Evolutionary conservation across 1,140 invertebrate species (phyloP).

Genomic region (Anastrepha ludens): DNA sequence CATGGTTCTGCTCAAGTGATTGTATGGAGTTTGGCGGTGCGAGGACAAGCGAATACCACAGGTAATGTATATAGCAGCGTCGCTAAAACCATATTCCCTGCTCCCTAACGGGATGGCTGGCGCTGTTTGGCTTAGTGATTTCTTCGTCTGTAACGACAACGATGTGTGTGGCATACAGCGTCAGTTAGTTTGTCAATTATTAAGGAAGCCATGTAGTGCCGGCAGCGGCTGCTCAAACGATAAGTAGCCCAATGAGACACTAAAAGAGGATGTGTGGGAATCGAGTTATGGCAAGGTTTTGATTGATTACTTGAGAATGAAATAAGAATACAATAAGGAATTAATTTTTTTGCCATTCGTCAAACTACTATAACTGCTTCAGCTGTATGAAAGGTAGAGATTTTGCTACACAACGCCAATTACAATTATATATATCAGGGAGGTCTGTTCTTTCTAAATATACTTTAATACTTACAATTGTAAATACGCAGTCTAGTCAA

Average conservation of each 20-base stretch:
- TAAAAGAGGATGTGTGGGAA: background rate
- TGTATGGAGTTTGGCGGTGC: background rate
- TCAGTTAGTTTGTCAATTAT: slow-evolving; percentile 24
- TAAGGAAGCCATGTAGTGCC: slow-evolving; percentile 41
- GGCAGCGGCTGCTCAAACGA: background rate
- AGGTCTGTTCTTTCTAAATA: too few relatives aligned
- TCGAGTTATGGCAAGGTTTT: background rate
- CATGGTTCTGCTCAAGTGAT: slow-evolving; percentile 41
- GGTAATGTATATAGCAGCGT: background rate
- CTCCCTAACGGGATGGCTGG: slow-evolving; percentile 1
- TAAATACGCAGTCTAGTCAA: too few relatives aligned
- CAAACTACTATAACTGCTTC: too few relatives aligned
- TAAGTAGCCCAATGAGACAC: slow-evolving; percentile 32
- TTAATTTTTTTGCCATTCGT: too few relatives aligned
- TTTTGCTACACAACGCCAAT: too few relatives aligned
- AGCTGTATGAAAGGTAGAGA: too few relatives aligned
- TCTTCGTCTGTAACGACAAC: slow-evolving; percentile 9
- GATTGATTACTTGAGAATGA: background rate
- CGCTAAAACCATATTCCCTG: background rate
- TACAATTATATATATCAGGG: too few relatives aligned
- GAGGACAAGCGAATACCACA: slow-evolving; percentile 28
- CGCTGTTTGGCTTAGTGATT: background rate
- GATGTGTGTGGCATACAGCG: slow-evolving; percentile 46
- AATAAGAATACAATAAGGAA: background rate
- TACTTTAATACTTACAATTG: too few relatives aligned